These are phyloP conservation scores for Agriopis aurantiaria DNA, from an alignment of 2,888 invertebrate species.

Conservation along the genomic window DNA sequence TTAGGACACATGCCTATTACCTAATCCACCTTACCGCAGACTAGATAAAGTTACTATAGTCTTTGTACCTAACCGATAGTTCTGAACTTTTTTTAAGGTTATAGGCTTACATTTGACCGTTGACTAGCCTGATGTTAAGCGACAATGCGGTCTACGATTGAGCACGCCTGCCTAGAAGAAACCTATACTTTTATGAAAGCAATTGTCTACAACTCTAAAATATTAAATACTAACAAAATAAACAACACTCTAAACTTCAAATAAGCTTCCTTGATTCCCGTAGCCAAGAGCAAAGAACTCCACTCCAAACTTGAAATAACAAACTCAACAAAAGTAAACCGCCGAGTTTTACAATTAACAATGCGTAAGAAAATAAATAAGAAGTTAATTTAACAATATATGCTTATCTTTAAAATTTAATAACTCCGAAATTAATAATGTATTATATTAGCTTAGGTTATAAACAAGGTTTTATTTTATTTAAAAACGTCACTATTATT, in stretches of 20 bases:
- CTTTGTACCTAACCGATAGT: no score
- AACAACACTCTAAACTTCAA: constrained; percentile 15
- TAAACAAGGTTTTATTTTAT: no score
- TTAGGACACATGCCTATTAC: no score
- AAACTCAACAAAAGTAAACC: constrained; percentile 27
- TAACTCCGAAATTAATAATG: neutral
- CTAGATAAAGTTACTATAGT: no score
- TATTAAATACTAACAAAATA: constrained; percentile 9
- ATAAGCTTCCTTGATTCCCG: constrained; percentile 21
- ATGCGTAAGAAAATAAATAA: constrained; percentile 19
- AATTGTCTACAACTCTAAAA: neutral
- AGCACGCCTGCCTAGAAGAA: no score
- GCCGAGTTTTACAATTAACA: constrained; percentile 27
- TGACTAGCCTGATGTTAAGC: no score
- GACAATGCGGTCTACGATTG: no score
- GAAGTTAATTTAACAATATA: constrained; percentile 29
- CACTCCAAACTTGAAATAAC: constrained; percentile 33
- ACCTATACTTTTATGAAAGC: neutral
- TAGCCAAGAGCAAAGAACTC: constrained; percentile 25
- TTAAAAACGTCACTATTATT: no score
- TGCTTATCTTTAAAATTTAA: neutral
- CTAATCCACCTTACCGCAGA: no score
- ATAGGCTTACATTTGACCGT: no score
- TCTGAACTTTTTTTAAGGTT: no score
- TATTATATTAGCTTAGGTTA: no score